Evolutionary conservation across 1,140 invertebrate genomes (phyloP), one percentile per base, ranked within the genome.

Genomic region (Drosophila pachea): DNA sequence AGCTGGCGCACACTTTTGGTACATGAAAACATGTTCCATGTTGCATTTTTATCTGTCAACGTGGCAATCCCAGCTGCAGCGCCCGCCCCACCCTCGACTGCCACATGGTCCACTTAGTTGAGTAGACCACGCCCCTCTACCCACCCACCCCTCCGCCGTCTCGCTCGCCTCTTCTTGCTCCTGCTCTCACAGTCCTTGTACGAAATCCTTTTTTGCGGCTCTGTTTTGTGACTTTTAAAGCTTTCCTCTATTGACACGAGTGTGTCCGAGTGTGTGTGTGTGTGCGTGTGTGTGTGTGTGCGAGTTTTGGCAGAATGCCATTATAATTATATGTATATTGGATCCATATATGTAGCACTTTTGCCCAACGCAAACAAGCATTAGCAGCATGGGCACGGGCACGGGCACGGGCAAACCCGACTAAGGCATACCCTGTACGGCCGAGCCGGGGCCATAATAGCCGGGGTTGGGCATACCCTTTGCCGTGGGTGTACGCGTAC

Each of bases 241-340:
- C 53, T 56, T 16, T 7, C 38, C 45, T 38, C 47, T 16, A 40
- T 52, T 49, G 58, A 56, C 35, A 38, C 5, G 9, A 45, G 40
- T 45, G 40, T 45, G 32, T 42, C 2, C 14, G 40, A 5, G 4
- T 42, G 40, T 12, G 40, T 40, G 40, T 42, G 16, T 47, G 40
- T 14, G 6, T 45, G 42, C 12, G 2, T 45, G 2, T 45, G 43
- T 36, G 43, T 59, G 35, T 45, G 54, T 56, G 54, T 35, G 42
- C 22, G 58, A 62, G 53, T 78, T 78, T 78, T 83, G 78, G 78
- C 78, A 78, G 78, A 76, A 78, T 78, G 75, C 75, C 78, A 83
- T 75, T 84, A 83, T 84, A 83, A 83, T 83, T 83, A 84, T 84
- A 81, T 79, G 68, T 66, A 71, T 53, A 50, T 75, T 65, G 62